Evolutionary conservation across 2,797 vertebrate genomes (phyloP).

Genomic region (Schizopygopsis pylzovi): DNA sequence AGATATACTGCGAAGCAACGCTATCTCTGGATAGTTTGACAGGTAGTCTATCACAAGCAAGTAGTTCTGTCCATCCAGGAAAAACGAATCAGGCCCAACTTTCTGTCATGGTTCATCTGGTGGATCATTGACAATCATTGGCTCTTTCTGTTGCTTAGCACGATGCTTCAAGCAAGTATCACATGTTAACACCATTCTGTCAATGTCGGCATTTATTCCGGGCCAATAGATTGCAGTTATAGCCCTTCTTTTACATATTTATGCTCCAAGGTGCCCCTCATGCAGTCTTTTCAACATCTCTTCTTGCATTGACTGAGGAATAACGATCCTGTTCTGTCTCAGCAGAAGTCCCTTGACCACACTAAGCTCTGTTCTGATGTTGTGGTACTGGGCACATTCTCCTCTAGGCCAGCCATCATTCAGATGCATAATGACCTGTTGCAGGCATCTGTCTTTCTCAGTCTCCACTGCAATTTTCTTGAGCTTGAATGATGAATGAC

Average conservation of each 20-base stretch:
- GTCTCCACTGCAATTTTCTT: conserved; percentile 15
- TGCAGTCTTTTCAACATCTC: too few species aligned
- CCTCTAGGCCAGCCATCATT: background rate
- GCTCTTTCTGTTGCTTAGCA: conserved; percentile 36
- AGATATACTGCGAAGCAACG: too few species aligned
- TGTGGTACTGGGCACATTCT: background rate
- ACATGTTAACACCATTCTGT: conserved; percentile 42
- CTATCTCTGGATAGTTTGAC: conserved; percentile 30
- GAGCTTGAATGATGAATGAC: background rate
- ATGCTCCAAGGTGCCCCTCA: too few species aligned
- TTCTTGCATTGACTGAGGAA: too few species aligned
- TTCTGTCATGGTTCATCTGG: conserved; percentile 46
- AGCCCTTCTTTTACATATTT: background rate
- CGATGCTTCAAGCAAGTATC: conserved; percentile 46
- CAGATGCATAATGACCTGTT: background rate
- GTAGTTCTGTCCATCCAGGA: conserved; percentile 38
- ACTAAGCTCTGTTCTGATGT: too few species aligned
- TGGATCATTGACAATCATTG: conserved; percentile 23
- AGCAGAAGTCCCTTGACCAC: too few species aligned
- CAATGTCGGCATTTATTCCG: conserved; percentile 36
- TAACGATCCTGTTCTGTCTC: too few species aligned
- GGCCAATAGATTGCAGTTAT: conserved; percentile 22
- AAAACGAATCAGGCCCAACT: conserved; percentile 42
- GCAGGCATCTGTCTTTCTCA: background rate
- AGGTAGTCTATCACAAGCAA: conserved; percentile 15